Conservation (phyloP, 2,797 vertebrate species). For the Sebastes hubbsi region DNA sequence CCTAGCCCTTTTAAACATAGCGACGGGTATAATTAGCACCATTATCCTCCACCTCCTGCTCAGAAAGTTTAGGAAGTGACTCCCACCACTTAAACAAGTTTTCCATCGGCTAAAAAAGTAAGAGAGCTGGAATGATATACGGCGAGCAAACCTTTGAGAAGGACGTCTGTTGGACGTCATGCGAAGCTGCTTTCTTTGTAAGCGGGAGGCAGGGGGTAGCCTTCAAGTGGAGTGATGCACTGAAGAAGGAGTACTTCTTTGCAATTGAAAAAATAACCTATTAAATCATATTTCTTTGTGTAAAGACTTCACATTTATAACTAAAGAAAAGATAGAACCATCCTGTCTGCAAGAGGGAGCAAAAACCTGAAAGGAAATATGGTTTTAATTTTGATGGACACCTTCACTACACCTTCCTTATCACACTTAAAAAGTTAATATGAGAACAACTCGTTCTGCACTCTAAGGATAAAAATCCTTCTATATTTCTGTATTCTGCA, state of each 20-base stretch:
- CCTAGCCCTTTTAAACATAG: conserved; percentile 43
- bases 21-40: conserved; percentile 66
- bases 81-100: conserved; percentile 51
- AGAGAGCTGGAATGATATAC: not conserved
- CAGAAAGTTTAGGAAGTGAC: conserved; percentile 54
- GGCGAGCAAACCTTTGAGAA: not conserved
- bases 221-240: not conserved
- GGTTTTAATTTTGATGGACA: not conserved
- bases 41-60: conserved; percentile 60
- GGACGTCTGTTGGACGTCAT: not conserved
- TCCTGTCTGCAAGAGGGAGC: not conserved
- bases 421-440: not conserved
- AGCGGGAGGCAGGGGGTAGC: not conserved
- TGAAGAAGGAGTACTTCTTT: not conserved
- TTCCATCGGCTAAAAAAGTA: conserved; percentile 21
- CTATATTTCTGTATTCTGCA: not conserved
- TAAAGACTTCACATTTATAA: not conserved
- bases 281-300: not conserved
- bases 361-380: not conserved
- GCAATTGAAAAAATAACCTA: not conserved
- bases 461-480: not conserved
- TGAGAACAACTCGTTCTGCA: not conserved
- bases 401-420: not conserved
- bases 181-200: conserved; percentile 1
- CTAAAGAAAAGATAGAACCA: not conserved